These are phyloP conservation scores for Sesia apiformis DNA, from an alignment of 2,888 invertebrate genomes.

Conservation along the genomic window DNA sequence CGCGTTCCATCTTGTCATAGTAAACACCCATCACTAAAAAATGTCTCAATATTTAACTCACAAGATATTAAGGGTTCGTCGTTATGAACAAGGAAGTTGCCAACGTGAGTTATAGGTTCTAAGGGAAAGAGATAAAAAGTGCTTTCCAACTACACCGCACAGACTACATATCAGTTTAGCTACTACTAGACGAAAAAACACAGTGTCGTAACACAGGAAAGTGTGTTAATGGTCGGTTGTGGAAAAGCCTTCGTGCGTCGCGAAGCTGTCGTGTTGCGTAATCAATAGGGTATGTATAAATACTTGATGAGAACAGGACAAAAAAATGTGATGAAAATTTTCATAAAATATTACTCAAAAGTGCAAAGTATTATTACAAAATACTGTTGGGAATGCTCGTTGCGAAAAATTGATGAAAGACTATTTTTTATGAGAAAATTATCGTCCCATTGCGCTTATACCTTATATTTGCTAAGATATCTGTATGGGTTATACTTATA, in stretches of 20 bases:
- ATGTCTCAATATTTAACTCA: constrained; percentile 2
- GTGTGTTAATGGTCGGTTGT: neutral
- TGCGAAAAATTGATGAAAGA: no score
- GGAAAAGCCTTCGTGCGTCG: neutral
- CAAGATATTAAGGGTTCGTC: constrained; percentile 3
- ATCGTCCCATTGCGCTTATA: no score
- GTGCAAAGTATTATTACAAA: no score
- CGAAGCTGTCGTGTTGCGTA: neutral
- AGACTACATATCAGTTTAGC: neutral
- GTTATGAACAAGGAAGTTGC: neutral
- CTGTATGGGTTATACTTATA: no score
- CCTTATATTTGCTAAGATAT: no score
- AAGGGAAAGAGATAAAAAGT: constrained; percentile 3
- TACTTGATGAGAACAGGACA: neutral
- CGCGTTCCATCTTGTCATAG: no score
- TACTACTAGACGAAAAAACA: neutral
- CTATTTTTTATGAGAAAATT: no score
- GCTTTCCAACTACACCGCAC: neutral
- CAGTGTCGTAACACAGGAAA: neutral
- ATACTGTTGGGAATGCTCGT: no score
- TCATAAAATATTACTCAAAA: no score
- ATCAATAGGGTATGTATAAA: neutral
- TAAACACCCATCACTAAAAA: neutral
- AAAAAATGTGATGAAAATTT: no score
- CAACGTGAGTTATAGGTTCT: constrained; percentile 4